Percentiles rank a stretch among this genome's conserved stretches.
Conservation (phyloP, 2,113 vertebrate species). For the Bubo blakistoni region DNA sequence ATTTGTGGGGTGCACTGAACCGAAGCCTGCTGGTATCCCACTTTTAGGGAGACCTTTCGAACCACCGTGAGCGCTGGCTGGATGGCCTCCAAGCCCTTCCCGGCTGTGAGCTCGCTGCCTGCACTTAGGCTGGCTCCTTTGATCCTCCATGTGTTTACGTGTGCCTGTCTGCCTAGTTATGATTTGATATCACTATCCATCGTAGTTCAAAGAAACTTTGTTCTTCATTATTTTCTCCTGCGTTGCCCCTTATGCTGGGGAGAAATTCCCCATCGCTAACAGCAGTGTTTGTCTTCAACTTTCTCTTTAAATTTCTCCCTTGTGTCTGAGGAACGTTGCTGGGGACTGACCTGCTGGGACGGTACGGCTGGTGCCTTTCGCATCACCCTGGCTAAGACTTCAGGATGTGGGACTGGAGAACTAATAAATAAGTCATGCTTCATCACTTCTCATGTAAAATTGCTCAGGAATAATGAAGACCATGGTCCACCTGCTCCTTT, state of each 20-base stretch:
- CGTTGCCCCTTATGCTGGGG: fast-evolving
- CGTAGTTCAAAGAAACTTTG: not conserved
- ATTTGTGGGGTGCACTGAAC: not conserved
- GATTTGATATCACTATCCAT: not conserved
- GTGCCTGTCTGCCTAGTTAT: not conserved
- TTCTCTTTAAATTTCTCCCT: not conserved
- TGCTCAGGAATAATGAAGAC: not conserved
- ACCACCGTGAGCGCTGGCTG: not conserved
- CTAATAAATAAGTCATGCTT: not conserved
- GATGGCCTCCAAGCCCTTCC: not conserved
- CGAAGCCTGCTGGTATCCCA: not conserved
- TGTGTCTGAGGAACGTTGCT: not conserved
- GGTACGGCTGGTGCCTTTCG: fast-evolving
- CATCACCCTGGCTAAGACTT: not conserved
- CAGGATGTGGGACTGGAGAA: not conserved
- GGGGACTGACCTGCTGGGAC: not conserved
- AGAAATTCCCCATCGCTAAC: not conserved
- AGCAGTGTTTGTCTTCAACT: not conserved
- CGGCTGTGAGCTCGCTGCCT: not conserved
- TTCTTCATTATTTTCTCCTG: not conserved
- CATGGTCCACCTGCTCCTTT: not conserved
- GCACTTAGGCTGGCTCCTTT: not conserved
- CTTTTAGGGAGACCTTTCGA: not conserved
- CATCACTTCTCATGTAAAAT: not conserved
- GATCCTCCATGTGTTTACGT: not conserved